Percentiles rank a stretch among this genome's conserved stretches.
Evolutionary conservation across 2,888 invertebrate genomes (phyloP).

Genomic region (Lomographa bimaculata): DNA sequence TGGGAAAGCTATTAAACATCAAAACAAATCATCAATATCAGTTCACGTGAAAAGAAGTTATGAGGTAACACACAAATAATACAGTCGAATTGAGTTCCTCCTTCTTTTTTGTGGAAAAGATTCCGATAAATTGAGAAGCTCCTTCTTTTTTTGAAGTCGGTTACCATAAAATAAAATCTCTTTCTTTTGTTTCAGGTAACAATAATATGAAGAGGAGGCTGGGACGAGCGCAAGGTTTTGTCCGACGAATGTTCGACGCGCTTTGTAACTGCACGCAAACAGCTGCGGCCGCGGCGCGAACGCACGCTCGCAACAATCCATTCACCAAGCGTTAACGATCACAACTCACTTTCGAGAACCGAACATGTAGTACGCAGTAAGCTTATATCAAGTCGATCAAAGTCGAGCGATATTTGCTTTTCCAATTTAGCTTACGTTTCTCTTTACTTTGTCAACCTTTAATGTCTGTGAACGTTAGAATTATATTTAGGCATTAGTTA

Average conservation of each 20-base stretch:
- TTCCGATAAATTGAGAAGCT: no score
- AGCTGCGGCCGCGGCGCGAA: slow-evolving; percentile 79
- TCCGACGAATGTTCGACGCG: slow-evolving; percentile 85
- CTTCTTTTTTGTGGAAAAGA: no score
- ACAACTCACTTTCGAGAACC: slow-evolving; percentile 36
- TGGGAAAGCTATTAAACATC: no score
- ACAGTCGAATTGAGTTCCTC: no score
- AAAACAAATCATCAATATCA: no score
- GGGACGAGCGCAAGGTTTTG: slow-evolving; percentile 84
- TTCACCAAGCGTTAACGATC: slow-evolving; percentile 66
- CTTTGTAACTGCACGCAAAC: slow-evolving; percentile 86
- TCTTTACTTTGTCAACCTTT: slow-evolving; percentile 14
- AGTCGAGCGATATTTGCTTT: slow-evolving; percentile 17
- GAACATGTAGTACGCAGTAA: slow-evolving; percentile 10
- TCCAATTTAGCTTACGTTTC: slow-evolving; percentile 15
- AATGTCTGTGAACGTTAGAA: slow-evolving; percentile 6
- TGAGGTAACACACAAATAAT: no score
- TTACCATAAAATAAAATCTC: slow-evolving; percentile 1
- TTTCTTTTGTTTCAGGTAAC: slow-evolving; percentile 62
- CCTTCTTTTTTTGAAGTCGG: no score
- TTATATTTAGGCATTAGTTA: no score
- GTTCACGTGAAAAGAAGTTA: no score
- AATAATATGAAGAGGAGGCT: slow-evolving; percentile 84
- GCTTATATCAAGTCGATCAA: slow-evolving; percentile 7
- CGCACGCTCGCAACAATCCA: slow-evolving; percentile 71